Base-by-base conservation (phyloP, 2,797 vertebrate genomes). In the Leptoclinus maculatus region DNA sequence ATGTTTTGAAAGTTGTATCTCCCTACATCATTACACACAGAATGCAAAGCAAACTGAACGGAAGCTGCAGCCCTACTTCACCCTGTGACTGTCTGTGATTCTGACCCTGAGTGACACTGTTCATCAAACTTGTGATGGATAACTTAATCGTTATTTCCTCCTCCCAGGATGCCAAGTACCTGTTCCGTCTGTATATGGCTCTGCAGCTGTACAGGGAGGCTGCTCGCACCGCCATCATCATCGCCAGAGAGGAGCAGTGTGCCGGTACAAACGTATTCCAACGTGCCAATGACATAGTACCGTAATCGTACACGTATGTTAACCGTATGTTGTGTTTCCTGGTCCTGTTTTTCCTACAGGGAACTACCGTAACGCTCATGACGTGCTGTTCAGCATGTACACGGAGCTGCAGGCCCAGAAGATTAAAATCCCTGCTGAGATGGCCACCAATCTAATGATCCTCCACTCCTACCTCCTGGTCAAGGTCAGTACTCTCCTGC, bases 401-500 rank as follows among this genome's bases (percentile, higher is more conserved):
- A 95, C 95, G 1, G 97, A 99, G 87, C 94, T 99, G 56, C 97
- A 96, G 92, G 94, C 95, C 1, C 98, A 99, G 91, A 97, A 97
- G 91, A 99, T 99, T 77, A 98, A 96, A 90, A 98, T 99, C 76
- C 97, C 98, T 8, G 95, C 97, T 0, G 98, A 99, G 92, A 99
- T 99, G 98, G 95, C 95, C 82, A 98, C 97, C 81, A 99, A 99
- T 87, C 96, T 99, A 76, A 99, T 99, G 98, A 97, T 99, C 83
- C 95, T 99, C 8, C 98, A 99, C 94, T 99, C 98, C 63, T 99
- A 99, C 75, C 94, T 99, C 1, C 94, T 99, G 73, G 98, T 97
- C 78, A 99, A 97, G 96, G 98, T 94, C 39, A 71, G 77, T 29
- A 9, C 21, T 51, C 49, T 38, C 17, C 5, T 72, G 45, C 9